Percentiles rank a stretch among this genome's conserved stretches.
Evolutionary conservation across 2,888 invertebrate genomes (phyloP).

Genomic region (Euphydryas editha): DNA sequence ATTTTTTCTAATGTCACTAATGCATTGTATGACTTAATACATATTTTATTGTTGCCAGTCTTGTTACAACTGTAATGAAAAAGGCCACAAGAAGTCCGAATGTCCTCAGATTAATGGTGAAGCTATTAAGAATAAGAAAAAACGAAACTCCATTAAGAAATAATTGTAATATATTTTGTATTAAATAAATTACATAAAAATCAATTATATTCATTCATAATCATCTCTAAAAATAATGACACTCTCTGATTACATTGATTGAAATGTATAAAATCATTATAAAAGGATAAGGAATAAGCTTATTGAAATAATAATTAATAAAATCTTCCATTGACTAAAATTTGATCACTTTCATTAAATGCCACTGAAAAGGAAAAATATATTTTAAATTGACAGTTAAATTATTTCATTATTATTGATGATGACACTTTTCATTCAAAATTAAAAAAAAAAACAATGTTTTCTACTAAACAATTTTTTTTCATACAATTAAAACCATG

Average conservation of each 20-base stretch:
- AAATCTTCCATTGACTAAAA: conserved; percentile 5
- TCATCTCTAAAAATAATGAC: conserved; percentile 1
- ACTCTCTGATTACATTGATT: conserved; percentile 21
- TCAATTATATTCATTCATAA: conserved; percentile 19
- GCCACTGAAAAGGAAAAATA: conserved; percentile 15
- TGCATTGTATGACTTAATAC: background rate
- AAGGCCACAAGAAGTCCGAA: conserved; percentile 81
- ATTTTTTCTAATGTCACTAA: too few relatives aligned
- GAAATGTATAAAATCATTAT: background rate
- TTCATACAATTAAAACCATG: too few relatives aligned
- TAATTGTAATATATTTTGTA: conserved; percentile 16
- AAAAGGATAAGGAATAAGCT: background rate
- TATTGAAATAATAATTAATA: background rate
- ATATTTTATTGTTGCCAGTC: conserved; percentile 65
- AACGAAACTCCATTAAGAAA: conserved; percentile 27
- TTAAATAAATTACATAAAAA: conserved; percentile 20
- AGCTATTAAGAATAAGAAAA: conserved; percentile 35
- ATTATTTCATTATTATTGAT: too few relatives aligned
- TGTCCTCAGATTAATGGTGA: conserved; percentile 67
- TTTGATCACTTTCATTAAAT: background rate
- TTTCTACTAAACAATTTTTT: too few relatives aligned
- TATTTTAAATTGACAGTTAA: background rate
- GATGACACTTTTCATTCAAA: too few relatives aligned
- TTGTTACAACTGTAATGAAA: conserved; percentile 83
- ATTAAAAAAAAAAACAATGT: too few relatives aligned